These are phyloP conservation scores for Stylophora pistillata DNA, from an alignment of 64 coral and sea anemone species.

Conservation along the genomic window DNA sequence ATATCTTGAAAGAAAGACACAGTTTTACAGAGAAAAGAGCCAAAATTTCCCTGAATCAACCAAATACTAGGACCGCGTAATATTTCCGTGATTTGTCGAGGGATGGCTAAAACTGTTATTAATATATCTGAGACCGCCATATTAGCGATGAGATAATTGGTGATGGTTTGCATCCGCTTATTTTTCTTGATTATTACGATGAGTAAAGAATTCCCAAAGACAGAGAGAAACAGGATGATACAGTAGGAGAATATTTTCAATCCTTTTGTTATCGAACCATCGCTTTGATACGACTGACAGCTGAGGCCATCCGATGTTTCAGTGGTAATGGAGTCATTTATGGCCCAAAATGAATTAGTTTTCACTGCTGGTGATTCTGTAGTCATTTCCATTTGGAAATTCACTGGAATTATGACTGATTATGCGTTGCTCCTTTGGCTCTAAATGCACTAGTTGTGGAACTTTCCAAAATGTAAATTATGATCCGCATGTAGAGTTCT, in stretches of 20 bases:
- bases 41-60: slow-evolving; percentile 21
- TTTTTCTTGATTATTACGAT: slow-evolving; percentile 36
- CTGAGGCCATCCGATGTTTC: background rate
- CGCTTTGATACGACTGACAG: background rate
- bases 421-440: too few relatives aligned
- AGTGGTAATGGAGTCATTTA: background rate
- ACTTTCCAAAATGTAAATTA: too few relatives aligned
- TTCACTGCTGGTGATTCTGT: background rate
- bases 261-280: background rate
- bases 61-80: background rate
- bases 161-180: slow-evolving; percentile 47
- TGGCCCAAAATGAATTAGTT: background rate
- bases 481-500: too few relatives aligned
- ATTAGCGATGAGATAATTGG: slow-evolving; percentile 63
- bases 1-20: slow-evolving; percentile 36
- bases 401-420: too few relatives aligned
- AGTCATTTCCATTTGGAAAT: background rate
- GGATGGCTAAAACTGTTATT: slow-evolving; percentile 51
- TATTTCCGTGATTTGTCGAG: slow-evolving; percentile 5
- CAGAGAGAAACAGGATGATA: slow-evolving; percentile 9
- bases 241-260: background rate
- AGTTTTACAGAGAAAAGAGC: slow-evolving; percentile 39
- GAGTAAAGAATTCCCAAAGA: slow-evolving; percentile 47
- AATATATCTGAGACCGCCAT: slow-evolving; percentile 69
- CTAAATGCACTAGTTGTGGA: too few relatives aligned